phyloP scores from a whole-genome alignment of 2,888 invertebrate species.

The Maniola hyperantus region DNA sequence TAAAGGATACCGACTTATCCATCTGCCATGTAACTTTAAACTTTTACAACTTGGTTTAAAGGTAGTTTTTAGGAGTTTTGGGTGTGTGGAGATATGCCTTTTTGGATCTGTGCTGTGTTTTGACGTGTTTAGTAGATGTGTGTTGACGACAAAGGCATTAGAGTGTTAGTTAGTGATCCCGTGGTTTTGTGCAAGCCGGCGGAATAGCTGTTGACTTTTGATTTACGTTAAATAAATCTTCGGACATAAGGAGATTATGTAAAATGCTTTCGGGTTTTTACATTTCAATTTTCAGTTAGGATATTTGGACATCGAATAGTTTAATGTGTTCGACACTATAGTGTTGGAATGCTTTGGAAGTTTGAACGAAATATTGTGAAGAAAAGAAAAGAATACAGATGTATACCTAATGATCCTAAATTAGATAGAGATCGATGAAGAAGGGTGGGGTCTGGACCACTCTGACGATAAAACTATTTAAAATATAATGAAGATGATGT shows the following conservation, averaged over 20 bases:
- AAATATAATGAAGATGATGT: too few species aligned
- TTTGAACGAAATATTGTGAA: background rate
- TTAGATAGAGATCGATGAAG: background rate
- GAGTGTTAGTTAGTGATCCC: conserved; percentile 72
- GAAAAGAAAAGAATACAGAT: background rate
- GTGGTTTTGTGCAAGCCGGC: conserved; percentile 72
- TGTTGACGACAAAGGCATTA: conserved; percentile 78
- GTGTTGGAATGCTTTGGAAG: background rate
- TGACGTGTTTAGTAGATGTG: conserved; percentile 62
- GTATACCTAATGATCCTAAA: too few species aligned
- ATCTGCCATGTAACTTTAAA: conserved; percentile 18
- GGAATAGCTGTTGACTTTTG: conserved; percentile 60
- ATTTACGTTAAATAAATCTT: conserved; percentile 69
- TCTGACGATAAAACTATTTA: too few species aligned
- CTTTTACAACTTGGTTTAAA: conserved; percentile 24
- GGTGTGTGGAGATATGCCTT: conserved; percentile 21
- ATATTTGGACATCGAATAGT: background rate
- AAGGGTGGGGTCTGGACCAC: too few species aligned
- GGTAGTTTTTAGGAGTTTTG: conserved; percentile 5
- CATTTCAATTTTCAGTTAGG: conserved; percentile 27
- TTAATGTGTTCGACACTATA: background rate
- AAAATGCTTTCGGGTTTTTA: conserved; percentile 42
- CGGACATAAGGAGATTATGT: conserved; percentile 62
- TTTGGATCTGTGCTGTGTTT: conserved; percentile 24
- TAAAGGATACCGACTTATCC: conserved; percentile 66